These are phyloP conservation scores for Sander lucioperca DNA, from an alignment of 2,113 vertebrate genomes.

Conservation along the genomic window DNA sequence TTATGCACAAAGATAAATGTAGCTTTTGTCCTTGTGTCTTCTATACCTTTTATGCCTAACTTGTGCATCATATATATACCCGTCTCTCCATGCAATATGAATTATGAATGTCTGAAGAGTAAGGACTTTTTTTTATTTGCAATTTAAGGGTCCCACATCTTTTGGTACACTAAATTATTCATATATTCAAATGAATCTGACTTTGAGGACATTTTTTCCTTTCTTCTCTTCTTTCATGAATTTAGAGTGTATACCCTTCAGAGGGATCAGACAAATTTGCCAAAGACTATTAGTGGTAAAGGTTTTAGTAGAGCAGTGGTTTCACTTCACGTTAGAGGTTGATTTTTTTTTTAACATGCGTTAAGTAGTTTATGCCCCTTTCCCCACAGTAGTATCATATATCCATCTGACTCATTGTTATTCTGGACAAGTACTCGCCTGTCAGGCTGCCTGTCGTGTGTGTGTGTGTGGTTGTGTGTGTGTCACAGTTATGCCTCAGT, in stretches of 20 bases:
- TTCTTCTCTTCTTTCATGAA: slow-evolving; percentile 67
- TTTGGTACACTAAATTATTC: slow-evolving; percentile 78
- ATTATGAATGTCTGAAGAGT: slow-evolving; percentile 72
- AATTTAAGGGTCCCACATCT: slow-evolving; percentile 68
- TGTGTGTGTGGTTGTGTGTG: background rate
- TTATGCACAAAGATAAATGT: slow-evolving; percentile 25
- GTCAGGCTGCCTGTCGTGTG: slow-evolving; percentile 58
- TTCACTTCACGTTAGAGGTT: background rate
- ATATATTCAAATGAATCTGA: slow-evolving; percentile 78
- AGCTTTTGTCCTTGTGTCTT: slow-evolving; percentile 23
- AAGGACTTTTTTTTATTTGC: slow-evolving; percentile 52
- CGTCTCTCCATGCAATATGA: slow-evolving; percentile 48
- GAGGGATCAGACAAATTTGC: slow-evolving; percentile 31
- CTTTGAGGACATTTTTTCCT: slow-evolving; percentile 66
- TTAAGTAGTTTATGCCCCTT: background rate
- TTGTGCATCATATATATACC: slow-evolving; percentile 32
- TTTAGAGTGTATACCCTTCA: slow-evolving; percentile 63
- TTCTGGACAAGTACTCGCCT: slow-evolving; percentile 56
- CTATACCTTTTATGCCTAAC: background rate
- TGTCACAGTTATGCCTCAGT: slow-evolving; percentile 55
- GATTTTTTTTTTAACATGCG: background rate
- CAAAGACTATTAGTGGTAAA: slow-evolving; percentile 43
- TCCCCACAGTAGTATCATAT: slow-evolving; percentile 4
- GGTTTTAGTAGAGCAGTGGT: slow-evolving; percentile 24
- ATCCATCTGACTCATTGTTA: slow-evolving; percentile 68